Base-by-base conservation (phyloP, 2,888 invertebrate genomes). In the Trissolcus japonicus region DNA sequence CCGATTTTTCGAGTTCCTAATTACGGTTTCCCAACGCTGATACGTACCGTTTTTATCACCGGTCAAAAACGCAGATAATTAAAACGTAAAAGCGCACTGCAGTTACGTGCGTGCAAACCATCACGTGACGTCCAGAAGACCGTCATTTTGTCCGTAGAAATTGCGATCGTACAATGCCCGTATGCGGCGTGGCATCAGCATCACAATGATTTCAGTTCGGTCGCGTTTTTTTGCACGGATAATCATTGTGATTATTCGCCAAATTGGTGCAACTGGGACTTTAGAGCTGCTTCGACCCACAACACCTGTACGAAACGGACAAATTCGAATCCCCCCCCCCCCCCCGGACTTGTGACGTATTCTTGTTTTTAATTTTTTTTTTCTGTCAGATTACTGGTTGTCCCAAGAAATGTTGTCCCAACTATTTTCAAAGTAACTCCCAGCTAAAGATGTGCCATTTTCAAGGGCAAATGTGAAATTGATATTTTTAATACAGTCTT, bases 241-340 rank as follows among this genome's bases (percentile, higher is more conserved):
- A 78, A 78, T 78, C 78, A 78, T 78, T 78, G 57, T 78, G 73
- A 78, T 78, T 78, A 61, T 21, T 53, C 19, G 53, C 72, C 40
- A 78, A 78, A 78, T 78, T 78, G 65, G 74, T 51, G 54, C 68
- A 51, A 63, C 69, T 46, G 61, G 50, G 59, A 69, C 60, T 76
- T 16, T 16, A 46, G 16, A 46, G 14, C n/a, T 46, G 16, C 48
- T 35, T 71, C 61, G 60, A 59, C 54, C 13, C 35, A 46, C 17
- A 53, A 57, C 68, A 69, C 65, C 73, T 73, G 77, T 62, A 67
- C 21, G 2, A 48, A 14, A 17, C 55, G 13, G 51, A 55, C 9
- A 16, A 16, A 14, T 54, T 46, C 50, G 53, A 65, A 53, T 60
- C 3, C 17, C n/a, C n/a, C n/a, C n/a, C n/a, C n/a, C n/a, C n/a